Evolutionary conservation across 2,113 vertebrate species (phyloP).

Genomic region (Callocephalon fimbriatum): DNA sequence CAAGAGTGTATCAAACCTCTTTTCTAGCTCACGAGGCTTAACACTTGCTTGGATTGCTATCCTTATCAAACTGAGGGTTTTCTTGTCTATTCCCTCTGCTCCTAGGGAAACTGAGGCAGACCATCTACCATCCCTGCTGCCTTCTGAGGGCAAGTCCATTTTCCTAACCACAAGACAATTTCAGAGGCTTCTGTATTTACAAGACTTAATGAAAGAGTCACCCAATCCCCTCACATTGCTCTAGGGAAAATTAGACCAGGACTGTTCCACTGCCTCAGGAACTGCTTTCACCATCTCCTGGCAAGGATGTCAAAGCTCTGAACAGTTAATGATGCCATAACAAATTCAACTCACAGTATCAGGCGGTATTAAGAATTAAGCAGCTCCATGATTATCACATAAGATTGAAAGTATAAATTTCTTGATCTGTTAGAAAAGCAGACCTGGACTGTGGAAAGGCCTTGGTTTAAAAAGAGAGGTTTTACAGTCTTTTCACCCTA

Average conservation of each 20-base stretch:
- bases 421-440: neutral
- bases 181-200: neutral
- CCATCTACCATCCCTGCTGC: neutral
- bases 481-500: neutral
- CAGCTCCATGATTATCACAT: neutral
- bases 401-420: neutral
- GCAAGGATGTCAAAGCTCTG: neutral
- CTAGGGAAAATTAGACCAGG: neutral
- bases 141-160: neutral
- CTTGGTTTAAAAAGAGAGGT: neutral
- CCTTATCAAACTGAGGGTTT: neutral
- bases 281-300: neutral
- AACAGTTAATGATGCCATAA: neutral
- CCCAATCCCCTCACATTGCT: neutral
- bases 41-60: neutral
- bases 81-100: neutral
- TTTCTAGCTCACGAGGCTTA: neutral
- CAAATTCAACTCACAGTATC: neutral
- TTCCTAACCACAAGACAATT: neutral
- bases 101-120: neutral
- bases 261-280: neutral
- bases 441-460: neutral
- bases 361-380: neutral
- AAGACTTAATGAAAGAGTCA: neutral
- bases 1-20: neutral